Base-by-base conservation (phyloP, 2,888 invertebrate genomes). In the Calephelis perditalis region DNA sequence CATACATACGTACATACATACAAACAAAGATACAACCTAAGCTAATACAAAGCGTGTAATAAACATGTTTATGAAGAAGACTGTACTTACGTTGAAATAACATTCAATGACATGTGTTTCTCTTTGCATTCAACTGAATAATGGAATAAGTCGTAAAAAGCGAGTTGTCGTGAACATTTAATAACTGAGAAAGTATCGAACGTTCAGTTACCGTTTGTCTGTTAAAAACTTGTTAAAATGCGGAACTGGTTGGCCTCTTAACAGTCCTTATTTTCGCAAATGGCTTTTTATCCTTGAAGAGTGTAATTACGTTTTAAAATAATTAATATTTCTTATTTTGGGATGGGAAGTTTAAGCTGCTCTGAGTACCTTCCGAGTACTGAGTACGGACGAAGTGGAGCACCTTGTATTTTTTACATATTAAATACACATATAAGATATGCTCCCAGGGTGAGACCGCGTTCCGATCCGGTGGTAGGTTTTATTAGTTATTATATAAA, bases 101-200 rank as follows among this genome's bases (percentile, higher is more conserved):
- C 65, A 62, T 63, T 64, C 65, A 60, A 59, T 37, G 47, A 60
- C 59, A 57, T 52, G 62, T 67, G 66, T 65, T 67, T 64, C 67
- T 61, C 62, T 58, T 59, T 35, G 26, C 60, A 36, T 47, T 37
- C 43, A 63, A 63, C 59, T 62, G 62, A 61, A 63, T 63, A 64
- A 65, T 67, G 61, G 66, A 67, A 64, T 66, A 64, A 57, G 61
- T 59, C 62, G 62, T 62, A 65, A 68, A 65, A 65, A 65, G 55
- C 52, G 52, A 62, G 57, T 61, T 54, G 55, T 58, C 63, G 56
- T 57, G 61, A 7, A 8, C 40, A 57, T 58, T 71, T 76, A 76
- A 73, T 75, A 71, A 75, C 73, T 73, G 74, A 76, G 76, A 79
- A 78, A 78, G 76, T 75, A 77, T 77, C 66, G 69, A 69, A 70